Base-by-base conservation (phyloP, 2,113 vertebrate species). In the Gnathonemus echidnorhynchus region DNA sequence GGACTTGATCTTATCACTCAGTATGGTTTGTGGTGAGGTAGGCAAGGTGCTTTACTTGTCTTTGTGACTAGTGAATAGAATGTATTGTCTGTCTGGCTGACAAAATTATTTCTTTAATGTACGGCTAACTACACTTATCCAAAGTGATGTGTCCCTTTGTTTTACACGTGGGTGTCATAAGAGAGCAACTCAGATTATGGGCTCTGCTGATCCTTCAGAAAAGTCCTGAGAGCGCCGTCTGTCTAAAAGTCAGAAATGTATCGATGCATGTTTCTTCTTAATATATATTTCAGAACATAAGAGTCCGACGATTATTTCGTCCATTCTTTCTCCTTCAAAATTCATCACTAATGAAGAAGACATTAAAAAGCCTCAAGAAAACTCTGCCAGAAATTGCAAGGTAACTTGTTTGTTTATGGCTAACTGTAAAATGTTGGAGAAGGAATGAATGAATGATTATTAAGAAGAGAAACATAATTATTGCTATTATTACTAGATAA, bases 311-410 rank as follows among this genome's bases (percentile, higher is more conserved):
- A 91, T 92, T 98, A 8, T 91, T 99, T 9, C 97, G 98, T 0
- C 98, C 98, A 0, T 99, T 99, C 93, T 99, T 99, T 93, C 97
- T 99, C 52, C 96, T 99, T 87, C 98, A 99, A 94, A 98, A 99
- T 93, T 99, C 98, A 1, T 98, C 98, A 2, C 95, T 99, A 92
- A 99, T 99, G 98, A 99, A 99, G 93, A 99, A 99, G 95, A 98
- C 98, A 0, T 94, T 99, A 46, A 99, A 99, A 93, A 98, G 98
- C 84, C 96, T 99, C 89, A 95, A 97, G 91, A 96, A 96, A 90
- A 98, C 98, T 0, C 93, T 99, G 91, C 98, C 98, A 5, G 97
- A 99, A 92, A 98, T 99, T 91, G 96, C 97, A 56, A 99, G 98
- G 98, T 99, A 93, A 50, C 31, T 27, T 5, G 4, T 50, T 50